Conservation (phyloP, 2,888 invertebrate species). For the Xestia rhomboidea region DNA sequence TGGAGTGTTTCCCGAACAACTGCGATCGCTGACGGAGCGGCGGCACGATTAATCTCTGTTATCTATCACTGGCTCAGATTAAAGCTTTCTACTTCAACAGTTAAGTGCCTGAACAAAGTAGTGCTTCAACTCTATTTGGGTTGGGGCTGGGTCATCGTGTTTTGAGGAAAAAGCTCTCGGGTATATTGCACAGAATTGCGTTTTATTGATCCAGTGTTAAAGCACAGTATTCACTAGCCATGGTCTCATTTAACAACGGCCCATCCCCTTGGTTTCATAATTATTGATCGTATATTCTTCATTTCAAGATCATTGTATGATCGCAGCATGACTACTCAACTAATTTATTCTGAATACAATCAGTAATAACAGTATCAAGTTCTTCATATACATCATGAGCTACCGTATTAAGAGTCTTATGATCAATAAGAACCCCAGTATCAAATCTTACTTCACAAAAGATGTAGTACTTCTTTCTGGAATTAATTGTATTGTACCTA, state of each 20-base stretch:
- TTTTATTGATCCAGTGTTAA: slow-evolving; percentile 5
- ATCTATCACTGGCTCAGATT: slow-evolving; percentile 42
- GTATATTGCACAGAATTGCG: slow-evolving; percentile 11
- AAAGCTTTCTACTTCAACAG: slow-evolving; percentile 53
- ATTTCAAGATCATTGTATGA: too few relatives aligned
- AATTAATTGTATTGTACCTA: neutral
- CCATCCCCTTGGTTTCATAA: neutral
- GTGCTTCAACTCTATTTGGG: slow-evolving; percentile 26
- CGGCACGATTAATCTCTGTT: slow-evolving; percentile 52
- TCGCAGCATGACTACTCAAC: too few relatives aligned
- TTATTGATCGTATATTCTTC: too few relatives aligned
- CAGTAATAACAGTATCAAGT: neutral
- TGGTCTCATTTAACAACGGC: neutral
- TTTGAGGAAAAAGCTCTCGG: slow-evolving; percentile 7
- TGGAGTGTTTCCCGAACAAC: slow-evolving; percentile 13
- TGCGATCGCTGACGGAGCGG: slow-evolving; percentile 27
- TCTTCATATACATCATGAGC: neutral
- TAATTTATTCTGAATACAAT: neutral
- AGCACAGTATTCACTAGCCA: neutral
- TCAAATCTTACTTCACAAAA: neutral
- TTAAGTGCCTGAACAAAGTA: slow-evolving; percentile 49
- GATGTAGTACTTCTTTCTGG: neutral
- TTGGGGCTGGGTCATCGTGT: slow-evolving; percentile 22
- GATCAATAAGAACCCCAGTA: neutral
- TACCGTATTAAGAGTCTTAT: neutral